Base-by-base conservation (phyloP, 2,113 vertebrate genomes). In the Phyllostomus discolor region DNA sequence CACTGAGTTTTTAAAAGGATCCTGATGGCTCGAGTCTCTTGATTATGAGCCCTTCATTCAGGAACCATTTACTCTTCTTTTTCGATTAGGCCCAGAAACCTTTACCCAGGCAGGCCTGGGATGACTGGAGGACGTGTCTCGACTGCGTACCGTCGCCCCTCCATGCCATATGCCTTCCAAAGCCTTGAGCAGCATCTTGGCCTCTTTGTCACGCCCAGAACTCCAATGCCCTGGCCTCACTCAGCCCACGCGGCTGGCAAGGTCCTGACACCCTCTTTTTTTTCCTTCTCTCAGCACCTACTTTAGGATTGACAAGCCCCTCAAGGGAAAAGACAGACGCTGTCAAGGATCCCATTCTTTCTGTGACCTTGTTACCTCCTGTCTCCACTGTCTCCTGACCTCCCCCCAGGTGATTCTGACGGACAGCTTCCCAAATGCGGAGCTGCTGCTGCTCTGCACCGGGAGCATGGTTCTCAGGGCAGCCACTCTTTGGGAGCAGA, bases 131-230 rank as follows among this genome's bases (percentile, higher is more conserved):
- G 38, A 15, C 10, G 7, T 28, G 3, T 0, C 38, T 81, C 5
- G 19, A 9, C 59, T 62, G 59, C 26, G 20, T 28, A 11, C 24
- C 59, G 11, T 11, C 26, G 59, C 59, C 31, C 41, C 20, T 46
- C 8, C 1, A 24, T 59, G 4, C 1, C 10, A 0, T 31, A 7
- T 64, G 43, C 69, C 28, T 84, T 26, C 3, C 26, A n/a, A 5
- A 9, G 16, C 16, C 12, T 10, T 31, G 46, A n/a, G 4, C 19
- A 22, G 54, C 35, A 57, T 6, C 8, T 26, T 48, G 38, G 16
- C 3, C 17, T 83, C 16, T 46, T 85, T 2, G 3, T 82, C 31
- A 26, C 4, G 62, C 9, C 48, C 2, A 3, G 31, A 57, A 31
- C 15, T 75, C 14, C 35, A 33, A 10, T 59, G 35, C 3, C 33